phyloP scores from a whole-genome alignment of 1,140 invertebrate genomes.

The Ericerus pela region DNA sequence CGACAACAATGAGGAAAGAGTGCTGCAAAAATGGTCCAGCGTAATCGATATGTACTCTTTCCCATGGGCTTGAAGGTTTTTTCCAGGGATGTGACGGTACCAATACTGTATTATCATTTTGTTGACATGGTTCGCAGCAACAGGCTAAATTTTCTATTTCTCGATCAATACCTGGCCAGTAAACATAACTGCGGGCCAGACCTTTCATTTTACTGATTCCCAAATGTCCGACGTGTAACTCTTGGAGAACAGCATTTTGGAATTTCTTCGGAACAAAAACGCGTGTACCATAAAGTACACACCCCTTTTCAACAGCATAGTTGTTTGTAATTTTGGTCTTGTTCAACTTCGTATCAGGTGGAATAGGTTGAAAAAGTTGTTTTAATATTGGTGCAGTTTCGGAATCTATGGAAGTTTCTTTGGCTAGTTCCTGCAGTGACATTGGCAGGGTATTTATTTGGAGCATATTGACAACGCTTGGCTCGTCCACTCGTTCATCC shows the following conservation, averaged over 20 bases:
- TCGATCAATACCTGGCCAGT: constrained; percentile 34
- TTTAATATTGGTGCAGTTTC: too few relatives aligned
- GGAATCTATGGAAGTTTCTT: too few relatives aligned
- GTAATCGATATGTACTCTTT: constrained; percentile 31
- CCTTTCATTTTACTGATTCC: constrained; percentile 36
- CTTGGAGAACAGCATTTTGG: constrained; percentile 22
- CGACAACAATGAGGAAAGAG: background rate
- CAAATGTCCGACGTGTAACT: constrained; percentile 32
- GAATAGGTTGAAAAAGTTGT: too few relatives aligned
- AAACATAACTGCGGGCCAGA: constrained; percentile 33
- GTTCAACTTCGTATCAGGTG: too few relatives aligned
- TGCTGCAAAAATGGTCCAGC: constrained; percentile 15
- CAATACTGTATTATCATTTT: background rate
- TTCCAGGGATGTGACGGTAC: constrained; percentile 12
- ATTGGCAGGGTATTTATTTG: too few relatives aligned
- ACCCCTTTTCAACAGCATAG: too few relatives aligned
- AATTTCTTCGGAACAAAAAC: constrained; percentile 26
- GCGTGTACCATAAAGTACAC: constrained; percentile 23
- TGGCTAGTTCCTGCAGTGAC: too few relatives aligned
- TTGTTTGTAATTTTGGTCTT: too few relatives aligned
- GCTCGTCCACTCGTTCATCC: too few relatives aligned
- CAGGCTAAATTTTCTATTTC: constrained; percentile 29
- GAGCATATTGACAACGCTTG: too few relatives aligned
- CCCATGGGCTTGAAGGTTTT: constrained; percentile 11
- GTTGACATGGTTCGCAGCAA: constrained; percentile 7